Evolutionary conservation across 2,888 invertebrate species (phyloP).

Genomic region (Ormyrus rosae): DNA sequence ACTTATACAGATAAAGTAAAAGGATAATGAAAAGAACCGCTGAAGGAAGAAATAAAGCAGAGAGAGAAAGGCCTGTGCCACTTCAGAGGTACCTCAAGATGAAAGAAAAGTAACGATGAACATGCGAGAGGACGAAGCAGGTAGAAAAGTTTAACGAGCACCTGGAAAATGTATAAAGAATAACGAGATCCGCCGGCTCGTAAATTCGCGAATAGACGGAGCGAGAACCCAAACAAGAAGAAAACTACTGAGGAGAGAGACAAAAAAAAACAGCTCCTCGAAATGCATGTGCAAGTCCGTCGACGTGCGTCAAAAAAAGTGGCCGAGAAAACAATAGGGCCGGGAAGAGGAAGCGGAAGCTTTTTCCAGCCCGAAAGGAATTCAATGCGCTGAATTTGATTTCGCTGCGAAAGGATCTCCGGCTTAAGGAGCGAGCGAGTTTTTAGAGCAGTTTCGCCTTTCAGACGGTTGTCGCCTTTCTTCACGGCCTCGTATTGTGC

Average conservation of each 20-base stretch:
- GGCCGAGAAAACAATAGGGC: not conserved
- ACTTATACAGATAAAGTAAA: not conserved
- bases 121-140: slow-evolving; percentile 17
- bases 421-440: not conserved
- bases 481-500: no score
- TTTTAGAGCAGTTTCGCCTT: slow-evolving; percentile 5
- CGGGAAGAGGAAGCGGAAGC: not conserved
- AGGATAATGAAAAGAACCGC: not conserved
- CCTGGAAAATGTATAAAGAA: slow-evolving; percentile 29
- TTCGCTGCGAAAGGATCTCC: not conserved
- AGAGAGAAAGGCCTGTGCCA: not conserved
- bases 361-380: not conserved
- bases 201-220: slow-evolving; percentile 10
- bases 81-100: slow-evolving; percentile 31
- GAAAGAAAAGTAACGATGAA: slow-evolving; percentile 33
- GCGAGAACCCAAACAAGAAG: not conserved
- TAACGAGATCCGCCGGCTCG: slow-evolving; percentile 28
- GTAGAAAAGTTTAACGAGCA: slow-evolving; percentile 47
- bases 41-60: slow-evolving; percentile 2
- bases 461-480: no score
- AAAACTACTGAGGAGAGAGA: not conserved
- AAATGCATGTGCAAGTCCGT: not conserved
- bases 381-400: slow-evolving; percentile 22
- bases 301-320: not conserved
- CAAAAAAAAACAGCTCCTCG: slow-evolving; percentile 8